These are phyloP conservation scores for Aulostomus chinensis DNA, from an alignment of 2,797 vertebrate species.

Conservation along the genomic window DNA sequence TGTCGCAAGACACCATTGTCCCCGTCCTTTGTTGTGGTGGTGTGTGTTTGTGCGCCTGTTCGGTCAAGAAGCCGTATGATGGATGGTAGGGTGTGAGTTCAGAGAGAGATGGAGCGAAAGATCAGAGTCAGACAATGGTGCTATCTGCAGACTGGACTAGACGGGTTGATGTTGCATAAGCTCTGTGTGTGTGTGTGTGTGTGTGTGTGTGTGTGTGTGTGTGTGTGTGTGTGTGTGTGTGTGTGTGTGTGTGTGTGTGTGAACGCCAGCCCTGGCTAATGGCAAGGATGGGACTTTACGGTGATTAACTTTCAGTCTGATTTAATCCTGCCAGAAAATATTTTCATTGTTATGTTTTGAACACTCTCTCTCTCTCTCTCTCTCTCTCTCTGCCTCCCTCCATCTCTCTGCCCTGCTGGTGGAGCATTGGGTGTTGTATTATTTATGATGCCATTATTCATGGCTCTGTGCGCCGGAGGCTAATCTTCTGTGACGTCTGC, in stretches of 20 bases:
- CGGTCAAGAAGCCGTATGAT: no score
- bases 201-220: constrained; percentile 7
- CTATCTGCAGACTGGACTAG: constrained; percentile 43
- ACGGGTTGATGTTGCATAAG: constrained; percentile 50
- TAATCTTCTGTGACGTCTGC: constrained; percentile 33
- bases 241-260: not conserved
- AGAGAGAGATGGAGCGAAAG: not conserved
- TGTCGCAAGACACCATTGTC: no score
- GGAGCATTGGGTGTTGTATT: constrained; percentile 51
- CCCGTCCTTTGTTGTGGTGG: constrained; percentile 15
- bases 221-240: constrained; percentile 1
- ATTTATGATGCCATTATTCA: constrained; percentile 54
- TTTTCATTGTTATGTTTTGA: not conserved
- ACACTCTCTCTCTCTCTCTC: constrained; percentile 3
- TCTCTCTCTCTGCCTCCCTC: no score
- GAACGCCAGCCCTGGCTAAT: constrained; percentile 5
- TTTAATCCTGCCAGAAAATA: not conserved
- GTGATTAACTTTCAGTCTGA: constrained; percentile 18
- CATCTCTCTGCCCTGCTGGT: no score
- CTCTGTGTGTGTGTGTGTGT: constrained; percentile 1
- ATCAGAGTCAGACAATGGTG: constrained; percentile 35
- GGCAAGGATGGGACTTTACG: constrained; percentile 6
- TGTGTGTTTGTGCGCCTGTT: constrained; percentile 1
- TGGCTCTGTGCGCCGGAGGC: constrained; percentile 29
- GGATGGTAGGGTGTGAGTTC: no score